These are phyloP conservation scores for Coronaproctus castanopsis DNA, from an alignment of 2,888 invertebrate genomes.

Conservation along the genomic window DNA sequence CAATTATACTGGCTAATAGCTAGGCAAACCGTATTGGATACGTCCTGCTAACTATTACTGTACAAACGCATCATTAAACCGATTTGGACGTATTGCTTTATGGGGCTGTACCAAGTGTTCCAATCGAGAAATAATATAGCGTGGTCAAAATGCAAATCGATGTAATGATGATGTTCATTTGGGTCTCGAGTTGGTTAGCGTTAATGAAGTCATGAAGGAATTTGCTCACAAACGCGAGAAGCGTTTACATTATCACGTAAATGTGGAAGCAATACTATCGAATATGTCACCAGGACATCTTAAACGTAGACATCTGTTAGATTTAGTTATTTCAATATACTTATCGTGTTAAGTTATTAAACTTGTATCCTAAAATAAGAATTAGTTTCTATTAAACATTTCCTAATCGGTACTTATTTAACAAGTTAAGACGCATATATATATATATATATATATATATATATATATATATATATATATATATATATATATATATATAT, in stretches of 20 bases:
- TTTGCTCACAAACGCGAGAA: not conserved
- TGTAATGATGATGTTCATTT: not conserved
- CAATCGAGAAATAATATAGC: not conserved
- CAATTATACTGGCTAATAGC: not conserved
- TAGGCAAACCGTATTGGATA: not conserved
- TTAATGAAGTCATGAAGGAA: not conserved
- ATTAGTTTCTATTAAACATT: no score
- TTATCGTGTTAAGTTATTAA: no score
- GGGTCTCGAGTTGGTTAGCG: not conserved
- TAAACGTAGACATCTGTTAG: no score
- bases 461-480: no score
- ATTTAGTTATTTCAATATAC: no score
- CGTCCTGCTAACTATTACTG: not conserved
- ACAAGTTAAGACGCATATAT: no score
- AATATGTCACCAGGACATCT: no score
- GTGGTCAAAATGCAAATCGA: not conserved
- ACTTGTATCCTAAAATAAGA: no score
- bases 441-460: no score
- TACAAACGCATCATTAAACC: not conserved
- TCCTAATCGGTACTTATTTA: no score
- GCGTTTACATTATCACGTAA: not conserved
- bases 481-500: no score
- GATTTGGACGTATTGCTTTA: not conserved
- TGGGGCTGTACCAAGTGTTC: not conserved
- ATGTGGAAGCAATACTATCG: no score